phyloP scores from a whole-genome alignment of 2,797 vertebrate genomes.

The Lates japonicus region DNA sequence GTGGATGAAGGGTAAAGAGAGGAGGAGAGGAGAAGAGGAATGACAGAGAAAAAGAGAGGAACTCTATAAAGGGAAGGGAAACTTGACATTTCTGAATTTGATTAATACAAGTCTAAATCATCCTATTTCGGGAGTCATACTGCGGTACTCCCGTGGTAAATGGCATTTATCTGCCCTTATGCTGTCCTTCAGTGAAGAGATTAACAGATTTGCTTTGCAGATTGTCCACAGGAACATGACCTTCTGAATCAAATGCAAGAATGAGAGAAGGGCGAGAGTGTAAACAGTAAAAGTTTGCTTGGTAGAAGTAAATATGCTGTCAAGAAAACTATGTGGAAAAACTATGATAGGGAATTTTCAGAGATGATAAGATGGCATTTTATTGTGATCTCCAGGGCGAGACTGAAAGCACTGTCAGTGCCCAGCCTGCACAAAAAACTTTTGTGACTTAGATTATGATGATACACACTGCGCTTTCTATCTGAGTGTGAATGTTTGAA shows the following conservation, averaged over 20 bases:
- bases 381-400: background rate
- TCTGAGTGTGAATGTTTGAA: conserved; percentile 81
- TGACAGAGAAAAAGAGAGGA: conserved; percentile 31
- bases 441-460: conserved; percentile 43
- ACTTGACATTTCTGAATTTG: conserved; percentile 74
- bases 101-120: conserved; percentile 78
- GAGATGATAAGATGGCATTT: conserved; percentile 38
- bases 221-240: conserved; percentile 62
- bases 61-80: conserved; percentile 50
- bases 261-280: conserved; percentile 25
- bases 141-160: conserved; percentile 66
- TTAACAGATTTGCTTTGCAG: conserved; percentile 70
- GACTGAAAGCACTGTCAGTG: background rate
- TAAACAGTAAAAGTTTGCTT: conserved; percentile 44
- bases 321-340: conserved; percentile 35
- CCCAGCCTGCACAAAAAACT: conserved; percentile 1
- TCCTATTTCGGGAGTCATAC: conserved; percentile 74
- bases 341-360: conserved; percentile 32
- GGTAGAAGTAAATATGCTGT: conserved; percentile 38
- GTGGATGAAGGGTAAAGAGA: conserved; percentile 64
- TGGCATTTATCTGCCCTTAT: conserved; percentile 78
- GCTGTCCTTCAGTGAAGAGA: conserved; percentile 74
- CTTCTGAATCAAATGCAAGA: conserved; percentile 54
- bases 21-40: conserved; percentile 29
- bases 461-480: conserved; percentile 33